Base-by-base conservation (phyloP, 2,888 invertebrate species). In the Trichogramma evanescens region DNA sequence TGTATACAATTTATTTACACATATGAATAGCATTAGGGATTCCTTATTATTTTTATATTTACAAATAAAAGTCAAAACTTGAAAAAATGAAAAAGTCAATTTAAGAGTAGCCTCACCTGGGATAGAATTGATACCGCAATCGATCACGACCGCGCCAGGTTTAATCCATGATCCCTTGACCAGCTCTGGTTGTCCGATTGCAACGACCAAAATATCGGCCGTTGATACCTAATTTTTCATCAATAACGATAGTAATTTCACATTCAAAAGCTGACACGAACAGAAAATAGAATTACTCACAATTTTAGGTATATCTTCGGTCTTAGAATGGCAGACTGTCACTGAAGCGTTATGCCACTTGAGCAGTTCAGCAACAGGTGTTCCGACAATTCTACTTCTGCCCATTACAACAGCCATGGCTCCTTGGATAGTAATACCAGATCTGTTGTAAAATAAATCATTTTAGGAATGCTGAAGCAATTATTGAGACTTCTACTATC, bases 331-430 rank as follows among this genome's bases (percentile, higher is more conserved):
- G 72, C 98, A 98, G 45, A 95, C 86, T 1, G 98, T 98, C 4
- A 97, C 96, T 0, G 99, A 99, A 1, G 95, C 97, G 78, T 99
- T 84, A 68, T 94, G 87, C 97, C 97, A 98, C 77, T 95, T 93
- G 45, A 99, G 84, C 42, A 99, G 82, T 78, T 96, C 95, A 0
- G 96, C 85, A 65, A 91, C 91, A 0, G 99, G 99, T 0, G 95
- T 93, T 50, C 99, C 99, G 2, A 99, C 96, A 73, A 99, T 98
- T 80, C 96, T 95, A 77, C 96, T 97, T 68, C 99, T 84, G 1
- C 99, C 99, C 48, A 99, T 77, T 13, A 99, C 96, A 4, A 98
- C 97, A 3, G 93, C 96, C 65, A 84, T 84, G 61, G 90, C 87
- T 4, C 97, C 96, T 48, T 85, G 84, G 56, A 96, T 88, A 66